A percentile compares a stretch with the other conserved stretches of the same genome.
These are phyloP conservation scores for Calephelis virginiensis DNA, from an alignment of 1,140 invertebrate genomes.

Conservation along the genomic window DNA sequence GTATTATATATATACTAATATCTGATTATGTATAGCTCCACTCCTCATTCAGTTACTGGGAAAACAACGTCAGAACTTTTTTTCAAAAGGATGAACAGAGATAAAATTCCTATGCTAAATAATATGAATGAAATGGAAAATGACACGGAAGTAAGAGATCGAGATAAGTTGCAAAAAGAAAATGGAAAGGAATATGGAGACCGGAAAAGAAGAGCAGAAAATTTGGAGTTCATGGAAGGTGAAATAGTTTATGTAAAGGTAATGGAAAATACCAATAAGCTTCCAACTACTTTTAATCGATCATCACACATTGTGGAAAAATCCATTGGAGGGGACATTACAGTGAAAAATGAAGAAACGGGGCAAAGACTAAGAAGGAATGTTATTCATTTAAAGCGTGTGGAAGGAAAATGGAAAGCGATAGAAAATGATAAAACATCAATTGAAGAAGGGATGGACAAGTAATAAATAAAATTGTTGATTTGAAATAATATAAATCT, in stretches of 20 bases:
- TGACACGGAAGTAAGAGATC: slow-evolving; percentile 34
- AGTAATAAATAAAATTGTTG: too few species aligned
- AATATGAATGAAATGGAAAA: slow-evolving; percentile 21
- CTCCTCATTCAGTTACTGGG: slow-evolving; percentile 47
- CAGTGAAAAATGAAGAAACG: slow-evolving; percentile 33
- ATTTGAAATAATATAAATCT: too few species aligned
- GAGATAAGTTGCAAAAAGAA: slow-evolving; percentile 28
- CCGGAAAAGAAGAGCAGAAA: slow-evolving; percentile 23
- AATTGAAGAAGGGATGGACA: too few species aligned
- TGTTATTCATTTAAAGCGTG: slow-evolving; percentile 25
- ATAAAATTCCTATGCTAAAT: slow-evolving; percentile 33
- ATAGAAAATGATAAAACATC: slow-evolving; percentile 8
- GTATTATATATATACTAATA: too few species aligned
- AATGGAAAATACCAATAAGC: slow-evolving; percentile 26
- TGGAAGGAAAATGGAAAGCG: slow-evolving; percentile 22
- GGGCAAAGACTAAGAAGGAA: slow-evolving; percentile 26
- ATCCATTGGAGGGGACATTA: not conserved
- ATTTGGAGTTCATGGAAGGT: slow-evolving; percentile 21
- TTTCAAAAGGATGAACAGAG: slow-evolving; percentile 38
- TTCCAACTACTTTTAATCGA: slow-evolving; percentile 24
- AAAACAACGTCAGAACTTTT: slow-evolving; percentile 55
- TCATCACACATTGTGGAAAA: slow-evolving; percentile 24
- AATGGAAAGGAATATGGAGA: slow-evolving; percentile 26
- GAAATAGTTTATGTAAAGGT: slow-evolving; percentile 30
- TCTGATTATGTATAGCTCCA: slow-evolving; percentile 51